A percentile compares a stretch with the other conserved stretches of the same genome.
These are phyloP conservation scores for Catostomus latipinnis DNA, from an alignment of 2,797 vertebrate species.

Conservation along the genomic window DNA sequence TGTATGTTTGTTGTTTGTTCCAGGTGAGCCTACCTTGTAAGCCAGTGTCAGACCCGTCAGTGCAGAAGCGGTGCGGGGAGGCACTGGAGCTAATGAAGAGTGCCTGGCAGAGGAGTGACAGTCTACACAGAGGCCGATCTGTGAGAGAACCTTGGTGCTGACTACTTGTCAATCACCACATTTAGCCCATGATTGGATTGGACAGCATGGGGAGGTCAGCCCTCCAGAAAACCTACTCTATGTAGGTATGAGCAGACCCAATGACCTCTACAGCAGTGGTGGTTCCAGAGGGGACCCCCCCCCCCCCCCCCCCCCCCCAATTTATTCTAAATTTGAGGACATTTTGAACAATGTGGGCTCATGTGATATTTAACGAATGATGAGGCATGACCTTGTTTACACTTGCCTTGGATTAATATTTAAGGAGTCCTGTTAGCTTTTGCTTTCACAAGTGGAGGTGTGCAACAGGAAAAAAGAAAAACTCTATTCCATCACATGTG, in stretches of 20 bases:
- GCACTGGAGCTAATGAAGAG: conserved; percentile 90
- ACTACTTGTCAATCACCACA: conserved; percentile 48
- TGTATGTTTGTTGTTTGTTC: neutral
- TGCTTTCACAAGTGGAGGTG: conserved; percentile 8
- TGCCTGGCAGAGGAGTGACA: conserved; percentile 95
- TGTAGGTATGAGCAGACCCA: conserved; percentile 35
- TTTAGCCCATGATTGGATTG: conserved; percentile 4
- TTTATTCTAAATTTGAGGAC: too few species aligned
- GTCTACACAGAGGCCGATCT: conserved; percentile 90
- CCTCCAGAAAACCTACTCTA: conserved; percentile 27
- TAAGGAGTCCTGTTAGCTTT: conserved; percentile 30
- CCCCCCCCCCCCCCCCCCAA: too few species aligned
- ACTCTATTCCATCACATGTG: conserved; percentile 8
- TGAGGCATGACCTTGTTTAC: conserved; percentile 43
- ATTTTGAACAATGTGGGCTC: neutral
- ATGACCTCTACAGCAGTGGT: conserved; percentile 9
- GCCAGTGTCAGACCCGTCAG: conserved; percentile 74
- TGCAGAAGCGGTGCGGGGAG: conserved; percentile 88
- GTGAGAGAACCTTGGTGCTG: conserved; percentile 97
- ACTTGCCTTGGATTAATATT: conserved; percentile 57
- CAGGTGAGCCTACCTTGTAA: conserved; percentile 88
- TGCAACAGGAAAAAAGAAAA: neutral
- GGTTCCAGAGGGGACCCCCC: too few species aligned
- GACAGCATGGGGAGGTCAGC: conserved; percentile 6
- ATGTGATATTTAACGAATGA: neutral